Evolutionary conservation across 1,140 invertebrate genomes (phyloP).

Genomic region (Diachasma alloeum): DNA sequence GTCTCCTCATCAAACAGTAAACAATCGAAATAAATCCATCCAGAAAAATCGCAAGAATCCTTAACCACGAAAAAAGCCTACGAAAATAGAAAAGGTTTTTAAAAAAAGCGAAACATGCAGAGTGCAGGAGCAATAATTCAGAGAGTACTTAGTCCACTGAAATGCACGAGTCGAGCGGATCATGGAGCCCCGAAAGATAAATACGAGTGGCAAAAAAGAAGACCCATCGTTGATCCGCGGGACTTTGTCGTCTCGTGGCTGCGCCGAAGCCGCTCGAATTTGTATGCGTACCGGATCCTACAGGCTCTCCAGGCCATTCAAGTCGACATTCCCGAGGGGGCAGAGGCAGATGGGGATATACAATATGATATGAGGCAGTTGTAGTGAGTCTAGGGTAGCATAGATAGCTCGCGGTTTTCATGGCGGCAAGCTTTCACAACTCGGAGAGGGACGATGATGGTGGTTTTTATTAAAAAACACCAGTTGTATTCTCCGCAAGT

Average conservation of each 20-base stretch:
- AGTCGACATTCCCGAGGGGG: not conserved
- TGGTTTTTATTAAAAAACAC: conserved; percentile 11
- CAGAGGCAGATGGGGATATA: not conserved
- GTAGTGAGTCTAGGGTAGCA: not conserved
- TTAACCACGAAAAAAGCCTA: not conserved
- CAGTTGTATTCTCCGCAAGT: not conserved
- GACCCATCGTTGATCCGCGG: not conserved
- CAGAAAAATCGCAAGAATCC: too few species aligned
- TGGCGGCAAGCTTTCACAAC: conserved; percentile 1
- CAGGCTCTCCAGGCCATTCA: conserved; percentile 24
- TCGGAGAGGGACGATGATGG: not conserved
- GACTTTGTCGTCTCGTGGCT: conserved; percentile 19
- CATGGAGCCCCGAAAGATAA: not conserved
- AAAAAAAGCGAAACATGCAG: not conserved
- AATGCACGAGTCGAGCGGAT: conserved; percentile 6
- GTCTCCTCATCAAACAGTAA: too few species aligned
- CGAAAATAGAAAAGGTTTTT: not conserved
- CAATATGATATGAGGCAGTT: conserved; percentile 9
- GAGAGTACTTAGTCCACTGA: not conserved
- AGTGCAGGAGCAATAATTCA: conserved; percentile 14
- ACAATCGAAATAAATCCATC: too few species aligned
- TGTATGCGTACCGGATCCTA: conserved; percentile 33
- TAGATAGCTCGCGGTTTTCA: not conserved
- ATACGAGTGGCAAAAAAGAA: not conserved
- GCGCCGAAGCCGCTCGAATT: conserved; percentile 24